Conservation (phyloP, 2,113 vertebrate species). For the Hippocampus comes region DNA sequence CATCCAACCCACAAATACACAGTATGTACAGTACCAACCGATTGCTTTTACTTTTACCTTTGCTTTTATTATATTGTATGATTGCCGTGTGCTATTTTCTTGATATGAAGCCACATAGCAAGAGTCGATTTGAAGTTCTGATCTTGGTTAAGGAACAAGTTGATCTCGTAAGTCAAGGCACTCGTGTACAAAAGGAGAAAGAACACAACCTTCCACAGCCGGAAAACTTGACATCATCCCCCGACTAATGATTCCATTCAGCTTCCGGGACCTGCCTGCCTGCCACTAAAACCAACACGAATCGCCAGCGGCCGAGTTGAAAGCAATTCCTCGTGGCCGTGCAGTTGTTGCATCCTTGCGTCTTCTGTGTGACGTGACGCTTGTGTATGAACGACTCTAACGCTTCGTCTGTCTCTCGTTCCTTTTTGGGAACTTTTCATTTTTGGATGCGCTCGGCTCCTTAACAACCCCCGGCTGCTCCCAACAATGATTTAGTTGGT, state of each 20-base stretch:
- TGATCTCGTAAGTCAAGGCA: not conserved
- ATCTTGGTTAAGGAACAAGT: not conserved
- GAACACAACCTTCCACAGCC: conserved; percentile 78
- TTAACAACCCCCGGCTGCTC: conserved; percentile 76
- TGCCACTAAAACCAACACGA: conserved; percentile 81
- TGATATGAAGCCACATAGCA: no score
- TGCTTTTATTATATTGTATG: no score
- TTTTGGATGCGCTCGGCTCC: conserved; percentile 55
- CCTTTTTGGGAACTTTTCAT: conserved; percentile 74
- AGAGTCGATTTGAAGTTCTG: no score
- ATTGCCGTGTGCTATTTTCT: no score
- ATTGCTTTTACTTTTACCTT: no score
- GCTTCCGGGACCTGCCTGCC: conserved; percentile 67
- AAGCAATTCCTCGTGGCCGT: conserved; percentile 58
- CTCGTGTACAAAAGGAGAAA: conserved; percentile 9
- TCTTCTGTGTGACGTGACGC: conserved; percentile 44
- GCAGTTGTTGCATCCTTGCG: conserved; percentile 58
- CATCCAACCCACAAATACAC: not conserved
- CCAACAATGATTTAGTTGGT: conserved; percentile 67
- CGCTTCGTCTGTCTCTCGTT: conserved; percentile 43
- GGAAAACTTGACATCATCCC: conserved; percentile 77
- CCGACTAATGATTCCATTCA: conserved; percentile 84
- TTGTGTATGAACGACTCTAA: conserved; percentile 81
- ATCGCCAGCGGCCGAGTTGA: conserved; percentile 23
- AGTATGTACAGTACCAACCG: no score